Conservation (phyloP, 2,888 invertebrate species). For the Lithophane ornitopus region DNA sequence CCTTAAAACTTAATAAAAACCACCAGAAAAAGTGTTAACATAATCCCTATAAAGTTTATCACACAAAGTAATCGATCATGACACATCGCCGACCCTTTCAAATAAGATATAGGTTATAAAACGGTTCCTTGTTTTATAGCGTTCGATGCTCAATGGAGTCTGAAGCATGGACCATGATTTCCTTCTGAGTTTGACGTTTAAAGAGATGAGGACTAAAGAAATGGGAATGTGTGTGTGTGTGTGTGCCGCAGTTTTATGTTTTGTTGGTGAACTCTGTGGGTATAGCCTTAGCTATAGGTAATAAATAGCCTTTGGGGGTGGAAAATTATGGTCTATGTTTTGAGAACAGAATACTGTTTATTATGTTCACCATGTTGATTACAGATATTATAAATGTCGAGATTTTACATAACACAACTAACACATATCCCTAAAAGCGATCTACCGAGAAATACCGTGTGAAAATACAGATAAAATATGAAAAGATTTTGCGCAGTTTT, state of each 20-base stretch:
- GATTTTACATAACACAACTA: too few relatives aligned
- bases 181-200: slow-evolving; percentile 51
- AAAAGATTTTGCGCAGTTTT: not conserved
- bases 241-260: not conserved
- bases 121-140: slow-evolving; percentile 49
- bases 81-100: slow-evolving; percentile 53
- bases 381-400: too few relatives aligned
- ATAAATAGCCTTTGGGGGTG: not conserved
- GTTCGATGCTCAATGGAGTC: slow-evolving; percentile 45
- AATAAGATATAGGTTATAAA: slow-evolving; percentile 56
- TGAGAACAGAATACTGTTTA: too few relatives aligned
- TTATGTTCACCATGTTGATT: too few relatives aligned
- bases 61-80: slow-evolving; percentile 35
- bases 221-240: slow-evolving; percentile 2
- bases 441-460: too few relatives aligned
- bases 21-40: slow-evolving; percentile 36
- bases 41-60: slow-evolving; percentile 43
- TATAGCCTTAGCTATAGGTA: not conserved
- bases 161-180: slow-evolving; percentile 48
- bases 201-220: slow-evolving; percentile 31
- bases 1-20: slow-evolving; percentile 51
- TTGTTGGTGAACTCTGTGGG: not conserved
- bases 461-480: not conserved
- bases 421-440: too few relatives aligned
- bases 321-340: not conserved